Evolutionary conservation across 2,888 invertebrate species (phyloP), one percentile per base, ranked within the genome.

Genomic region (Syrphus vitripennis): DNA sequence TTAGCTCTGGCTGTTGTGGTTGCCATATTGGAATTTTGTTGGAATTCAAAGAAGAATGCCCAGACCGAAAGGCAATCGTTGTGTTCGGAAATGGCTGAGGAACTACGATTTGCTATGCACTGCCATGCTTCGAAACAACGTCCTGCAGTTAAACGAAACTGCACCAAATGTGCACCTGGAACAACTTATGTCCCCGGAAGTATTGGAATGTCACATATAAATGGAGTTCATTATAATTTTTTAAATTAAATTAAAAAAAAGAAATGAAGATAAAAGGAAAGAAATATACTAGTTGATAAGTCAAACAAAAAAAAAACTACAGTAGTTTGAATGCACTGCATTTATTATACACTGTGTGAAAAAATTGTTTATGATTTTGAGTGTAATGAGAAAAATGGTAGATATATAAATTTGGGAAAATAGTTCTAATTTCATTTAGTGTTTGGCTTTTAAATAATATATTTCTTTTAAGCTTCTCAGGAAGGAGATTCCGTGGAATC

Each of bases 61-160:
- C 95, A 96, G 90, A 96, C 96, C 16, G 97, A 97, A 84, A 92
- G 95, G 91, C 97, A 98, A 94, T 97, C 98, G 0, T 93, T 98
- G 69, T 98, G 98, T 92, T 96, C 97, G 50, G 98, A 98, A 93
- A 98, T 98, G 97, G 97, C 95, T 1, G 96, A 98, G 93, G 98
- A 98, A 93, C 93, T 98, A 81, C 94, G 97, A 34, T 98, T 98
- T 90, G 98, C 98, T 0, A 95, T 98, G 91, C 94, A 96, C 63
- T 98, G 98, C 91, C 95, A 95, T 88, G 97, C 97, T 5, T 96
- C 97, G 1, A 94, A 96, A 87, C 96, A 97, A 90, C 93, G 97
- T 82, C 97, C 97, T 1, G 96, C 96, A 9, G 93, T 97, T 12
- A 94, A 96, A 89, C 93, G 96, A 69, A 95, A 96, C 67, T 97